phyloP scores from a whole-genome alignment of 2,797 vertebrate genomes.

The Somateria mollissima region DNA sequence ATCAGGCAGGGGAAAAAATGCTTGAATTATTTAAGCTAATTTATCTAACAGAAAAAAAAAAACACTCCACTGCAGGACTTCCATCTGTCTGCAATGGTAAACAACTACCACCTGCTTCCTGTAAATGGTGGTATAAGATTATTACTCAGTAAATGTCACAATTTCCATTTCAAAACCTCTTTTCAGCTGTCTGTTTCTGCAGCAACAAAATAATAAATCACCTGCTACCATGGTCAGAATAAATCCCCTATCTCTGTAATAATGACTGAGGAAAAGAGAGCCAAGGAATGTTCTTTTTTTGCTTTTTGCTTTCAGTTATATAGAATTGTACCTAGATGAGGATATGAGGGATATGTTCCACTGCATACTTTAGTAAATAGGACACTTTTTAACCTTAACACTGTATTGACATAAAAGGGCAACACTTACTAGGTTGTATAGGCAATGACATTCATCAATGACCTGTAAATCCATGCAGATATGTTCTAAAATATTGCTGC shows the following conservation, averaged over 20 bases:
- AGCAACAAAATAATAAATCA: constrained; percentile 71
- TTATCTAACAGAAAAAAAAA: constrained; percentile 65
- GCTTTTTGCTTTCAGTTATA: constrained; percentile 9
- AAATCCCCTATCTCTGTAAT: constrained; percentile 37
- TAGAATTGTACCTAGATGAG: neutral
- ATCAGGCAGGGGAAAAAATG: constrained; percentile 19
- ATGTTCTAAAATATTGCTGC: neutral
- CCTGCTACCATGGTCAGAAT: constrained; percentile 53
- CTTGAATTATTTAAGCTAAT: constrained; percentile 70
- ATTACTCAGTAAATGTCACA: constrained; percentile 76
- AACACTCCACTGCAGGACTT: constrained; percentile 63
- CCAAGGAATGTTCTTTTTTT: neutral
- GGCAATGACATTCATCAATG: neutral
- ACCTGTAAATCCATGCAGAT: neutral
- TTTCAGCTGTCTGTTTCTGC: constrained; percentile 69
- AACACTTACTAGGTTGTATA: neutral
- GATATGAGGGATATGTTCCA: neutral
- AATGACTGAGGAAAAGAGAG: constrained; percentile 12
- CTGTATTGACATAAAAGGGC: neutral
- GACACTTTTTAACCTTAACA: neutral
- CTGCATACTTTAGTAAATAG: neutral
- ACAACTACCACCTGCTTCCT: constrained; percentile 76
- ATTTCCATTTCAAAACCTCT: constrained; percentile 78
- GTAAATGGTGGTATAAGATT: constrained; percentile 67
- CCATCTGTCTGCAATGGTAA: constrained; percentile 75